Base-by-base conservation (phyloP, 1,140 invertebrate species). In the Trichonephila clavipes region DNA sequence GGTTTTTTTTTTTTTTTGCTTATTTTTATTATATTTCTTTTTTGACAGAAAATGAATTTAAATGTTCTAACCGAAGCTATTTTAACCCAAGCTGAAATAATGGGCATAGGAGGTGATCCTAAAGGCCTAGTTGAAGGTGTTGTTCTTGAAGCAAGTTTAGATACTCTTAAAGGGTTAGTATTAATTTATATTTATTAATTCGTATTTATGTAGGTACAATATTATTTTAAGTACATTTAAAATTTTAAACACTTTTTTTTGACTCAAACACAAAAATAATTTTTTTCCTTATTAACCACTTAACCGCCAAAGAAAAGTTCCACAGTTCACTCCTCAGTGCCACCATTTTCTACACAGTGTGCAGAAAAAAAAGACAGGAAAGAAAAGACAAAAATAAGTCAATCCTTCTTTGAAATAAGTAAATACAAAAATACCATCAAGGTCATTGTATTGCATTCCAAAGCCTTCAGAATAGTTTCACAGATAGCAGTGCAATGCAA, bases 101-200 rank as follows among this genome's bases (percentile, higher is more conserved):
- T 99, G 97, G 97, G 98, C 28, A 96, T 99, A 2, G 97, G 97
- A 95, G 95, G 96, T n/a, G 96, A 99, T 96, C 97, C 97, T 4
- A 97, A 96, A 19, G 99, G 99, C 0, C 95, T 97, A 1, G 98
- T 98, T 0, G 99, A 99, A 96, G 99, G 98, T 1, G 97, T 98
- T 16, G 97, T 99, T 0, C 97, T 99, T 24, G 99, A 99, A 96
- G 97, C 98, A 1, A 97, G 96, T 91, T 96, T 97, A 12, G 97
- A 99, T 96, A 95, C 96, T 21, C 96, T 96, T 28, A 96, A 97
- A 95, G 98, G 97, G 97, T 97, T 95, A 95, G 95, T 95, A 51
- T 92, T 93, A 94, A 72, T 28, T 34, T 28, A 16, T 18, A 18
- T 40, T 77, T 8, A n/a, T 66, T 4, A 0, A n/a, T 69, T 3